Conservation (phyloP, 2,888 invertebrate species). For the Elgonia sp. region DNA sequence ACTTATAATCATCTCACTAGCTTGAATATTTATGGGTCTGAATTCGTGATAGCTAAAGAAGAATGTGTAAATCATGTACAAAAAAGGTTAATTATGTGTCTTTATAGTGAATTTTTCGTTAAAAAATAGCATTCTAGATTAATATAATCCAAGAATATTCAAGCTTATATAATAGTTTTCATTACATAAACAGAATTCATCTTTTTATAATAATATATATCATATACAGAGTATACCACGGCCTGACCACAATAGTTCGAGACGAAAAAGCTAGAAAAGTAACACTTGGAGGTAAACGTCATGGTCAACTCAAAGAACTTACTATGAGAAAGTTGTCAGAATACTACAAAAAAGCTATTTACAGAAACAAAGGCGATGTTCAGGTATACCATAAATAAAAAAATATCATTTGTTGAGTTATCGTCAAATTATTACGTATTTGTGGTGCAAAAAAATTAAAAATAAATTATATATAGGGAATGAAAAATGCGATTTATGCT, state of each 20-base stretch:
- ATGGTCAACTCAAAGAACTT: conserved; percentile 35
- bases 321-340: conserved; percentile 24
- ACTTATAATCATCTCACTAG: background rate
- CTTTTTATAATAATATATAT: background rate
- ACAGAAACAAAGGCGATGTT: conserved; percentile 51
- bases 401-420: no score
- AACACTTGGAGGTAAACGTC: conserved; percentile 37
- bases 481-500: conserved; percentile 17
- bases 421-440: no score
- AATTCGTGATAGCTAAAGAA: background rate
- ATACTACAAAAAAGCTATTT: conserved; percentile 59
- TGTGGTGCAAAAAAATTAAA: no score
- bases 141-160: no score
- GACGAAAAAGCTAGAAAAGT: conserved; percentile 38
- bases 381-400: no score
- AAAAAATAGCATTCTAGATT: no score
- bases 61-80: conserved; percentile 66
- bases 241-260: background rate
- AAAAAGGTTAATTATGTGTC: background rate
- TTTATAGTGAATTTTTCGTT: no score
- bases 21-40: background rate
- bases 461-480: no score
- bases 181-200: no score
- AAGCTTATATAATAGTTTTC: no score
- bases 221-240: background rate